A percentile compares a stretch with the other conserved stretches of the same genome.
These are phyloP conservation scores for Darevskia mixta DNA, from an alignment of 2,797 vertebrate species.

Conservation along the genomic window DNA sequence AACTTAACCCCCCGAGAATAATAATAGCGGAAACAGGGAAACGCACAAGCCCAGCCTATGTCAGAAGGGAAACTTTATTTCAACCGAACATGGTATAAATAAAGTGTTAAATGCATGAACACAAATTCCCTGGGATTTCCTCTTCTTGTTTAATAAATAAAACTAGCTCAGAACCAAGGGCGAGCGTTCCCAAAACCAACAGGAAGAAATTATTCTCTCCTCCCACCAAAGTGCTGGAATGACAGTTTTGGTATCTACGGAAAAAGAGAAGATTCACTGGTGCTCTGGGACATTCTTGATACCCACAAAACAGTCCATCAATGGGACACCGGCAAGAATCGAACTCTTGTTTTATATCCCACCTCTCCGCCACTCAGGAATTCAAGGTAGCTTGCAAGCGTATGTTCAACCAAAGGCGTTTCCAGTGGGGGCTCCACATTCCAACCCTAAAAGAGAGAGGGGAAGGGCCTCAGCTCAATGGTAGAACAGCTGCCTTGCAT, in stretches of 20 bases:
- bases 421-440: neutral
- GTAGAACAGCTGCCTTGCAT: too few species aligned
- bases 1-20: neutral
- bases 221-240: conserved; percentile 7
- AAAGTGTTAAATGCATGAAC: conserved; percentile 59
- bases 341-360: neutral
- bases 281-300: neutral
- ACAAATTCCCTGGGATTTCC: conserved; percentile 31
- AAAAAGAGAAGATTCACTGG: too few species aligned
- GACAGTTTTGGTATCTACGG: neutral
- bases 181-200: conserved; percentile 26
- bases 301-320: neutral
- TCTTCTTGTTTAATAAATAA: conserved; percentile 17
- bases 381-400: neutral
- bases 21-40: neutral
- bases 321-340: neutral
- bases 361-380: neutral
- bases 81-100: conserved; percentile 64
- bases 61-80: conserved; percentile 68
- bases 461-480: too few species aligned
- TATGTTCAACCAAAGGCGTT: neutral
- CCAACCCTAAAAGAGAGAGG: neutral
- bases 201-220: conserved; percentile 33
- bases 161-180: conserved; percentile 9
- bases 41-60: conserved; percentile 10